Percentiles rank a stretch among this genome's conserved stretches.
Conservation (phyloP, 2,113 vertebrate genomes). For the Eurypyga helias region DNA sequence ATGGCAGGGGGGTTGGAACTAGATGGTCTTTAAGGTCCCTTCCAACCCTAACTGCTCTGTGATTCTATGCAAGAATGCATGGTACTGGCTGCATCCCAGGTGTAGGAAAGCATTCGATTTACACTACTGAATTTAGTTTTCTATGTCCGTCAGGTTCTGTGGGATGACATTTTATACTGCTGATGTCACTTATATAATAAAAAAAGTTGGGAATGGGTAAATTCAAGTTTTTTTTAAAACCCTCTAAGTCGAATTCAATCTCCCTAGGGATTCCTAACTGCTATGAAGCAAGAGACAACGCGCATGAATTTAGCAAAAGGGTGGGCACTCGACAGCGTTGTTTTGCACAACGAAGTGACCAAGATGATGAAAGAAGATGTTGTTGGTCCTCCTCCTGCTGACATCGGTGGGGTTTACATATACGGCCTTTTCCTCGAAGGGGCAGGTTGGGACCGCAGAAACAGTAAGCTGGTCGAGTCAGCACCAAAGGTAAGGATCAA, state of each 20-base stretch:
- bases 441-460: constrained; percentile 82
- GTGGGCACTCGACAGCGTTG: constrained; percentile 84
- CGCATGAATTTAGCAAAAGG: constrained; percentile 79
- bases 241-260: neutral
- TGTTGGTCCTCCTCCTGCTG: constrained; percentile 75
- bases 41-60: no score
- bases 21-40: no score
- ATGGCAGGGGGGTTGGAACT: no score
- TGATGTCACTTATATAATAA: neutral
- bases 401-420: constrained; percentile 84
- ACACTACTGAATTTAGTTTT: neutral
- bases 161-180: neutral
- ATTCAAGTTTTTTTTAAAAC: neutral
- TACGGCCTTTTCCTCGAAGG: constrained; percentile 84
- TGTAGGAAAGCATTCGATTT: neutral
- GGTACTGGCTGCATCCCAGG: neutral
- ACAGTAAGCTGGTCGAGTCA: constrained; percentile 76
- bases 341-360: constrained; percentile 83
- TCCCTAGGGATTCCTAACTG: constrained; percentile 83
- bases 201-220: neutral
- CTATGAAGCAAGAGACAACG: constrained; percentile 86
- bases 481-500: constrained; percentile 74
- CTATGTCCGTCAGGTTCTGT: neutral
- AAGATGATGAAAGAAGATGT: constrained; percentile 86
- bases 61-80: neutral